Evolutionary conservation across 1,140 invertebrate genomes (phyloP), one percentile per base, ranked within the genome.

Genomic region (Gyrodactylus bullatarudis): DNA sequence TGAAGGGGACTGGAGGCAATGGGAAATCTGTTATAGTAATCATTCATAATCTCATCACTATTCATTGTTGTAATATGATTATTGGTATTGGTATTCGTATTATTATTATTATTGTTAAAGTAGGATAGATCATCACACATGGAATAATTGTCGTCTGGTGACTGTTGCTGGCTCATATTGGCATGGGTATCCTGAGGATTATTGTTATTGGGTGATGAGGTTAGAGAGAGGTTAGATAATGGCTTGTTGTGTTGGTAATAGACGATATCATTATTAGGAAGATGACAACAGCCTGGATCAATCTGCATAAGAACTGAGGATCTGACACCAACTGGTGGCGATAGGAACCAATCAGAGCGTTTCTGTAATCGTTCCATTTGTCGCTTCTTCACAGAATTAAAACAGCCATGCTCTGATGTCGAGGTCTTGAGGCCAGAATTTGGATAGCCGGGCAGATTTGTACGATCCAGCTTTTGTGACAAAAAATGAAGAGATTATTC

Each of bases 341-440:
- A 25, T 19, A 73, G 23, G 26, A 79, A 79, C 79, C 79, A 79
- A 75, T 79, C 77, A 1, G 79, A 79, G 21, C 79, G 76, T 74
- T 79, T 78, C 16, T 78, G 75, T 69, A 79, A 75, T 23, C 78
- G 74, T 71, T 79, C 78, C 25, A 79, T 74, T 71, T 79, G 79
- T 74, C 78, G 78, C 22, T 78, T 76, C 74, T 79, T 79, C 16
- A 79, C 78, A 22, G 78, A 78, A 74, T 79, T 79, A 74, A 78
- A 79, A 25, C 79, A 1, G 26, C 72, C 72, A 71, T 20, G 20
- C 34, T 54, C 34, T 8, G 34, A n/a, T 8, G 8, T 54, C 34
- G 34, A 54, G n/a, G 34, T 8, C 8, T 54, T 54, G 8, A 54
- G n/a, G 34, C 8, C 8, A n/a, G 8, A n/a, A n/a, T 54, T 54